Evolutionary conservation across 1,140 invertebrate species (phyloP), one percentile per base, ranked within the genome.

Genomic region (Hyles vespertilio): DNA sequence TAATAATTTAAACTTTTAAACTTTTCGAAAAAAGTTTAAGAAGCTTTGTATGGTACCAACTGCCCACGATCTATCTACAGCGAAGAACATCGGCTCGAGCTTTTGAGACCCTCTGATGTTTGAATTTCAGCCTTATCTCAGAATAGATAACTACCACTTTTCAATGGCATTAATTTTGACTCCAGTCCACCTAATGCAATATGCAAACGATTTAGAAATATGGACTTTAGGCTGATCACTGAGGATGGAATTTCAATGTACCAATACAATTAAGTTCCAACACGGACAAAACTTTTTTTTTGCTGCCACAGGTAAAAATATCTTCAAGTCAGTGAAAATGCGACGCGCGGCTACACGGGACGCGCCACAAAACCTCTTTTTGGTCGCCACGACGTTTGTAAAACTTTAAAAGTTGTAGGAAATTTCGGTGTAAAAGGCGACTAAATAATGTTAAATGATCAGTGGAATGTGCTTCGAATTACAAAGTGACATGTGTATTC

Each of bases 301-400:
- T 84, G 73, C 72, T 74, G 74, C 67, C 69, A 65, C 84, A 87
- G 84, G 84, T 85, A 87, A 85, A 87, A 85, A 85, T 87, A 87
- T 84, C 79, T 82, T 71, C 54, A 69, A 63, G 62, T 77, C 81
- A 86, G 81, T 84, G 69, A 75, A 79, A 81, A 78, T 71, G 71
- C 69, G 77, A 76, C 72, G 83, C 75, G 71, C 53, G 48, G 60
- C 61, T 52, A 53, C 52, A 46, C 67, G 65, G n/a, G 50, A 69
- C 73, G 70, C 68, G 71, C 68, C 46, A 56, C 50, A 50, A 45
- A 51, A 53, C 43, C 33, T 55, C 11, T 54, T 47, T 46, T 5
- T 40, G 32, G 40, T 22, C 7, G 32, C 6, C 40, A 32, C 50
- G 11, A 10, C 49, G 43, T 57, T 65, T 65, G 47, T 22, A 49